Conservation (phyloP, 2,888 invertebrate genomes). For the Temnothorax rugatulus region DNA sequence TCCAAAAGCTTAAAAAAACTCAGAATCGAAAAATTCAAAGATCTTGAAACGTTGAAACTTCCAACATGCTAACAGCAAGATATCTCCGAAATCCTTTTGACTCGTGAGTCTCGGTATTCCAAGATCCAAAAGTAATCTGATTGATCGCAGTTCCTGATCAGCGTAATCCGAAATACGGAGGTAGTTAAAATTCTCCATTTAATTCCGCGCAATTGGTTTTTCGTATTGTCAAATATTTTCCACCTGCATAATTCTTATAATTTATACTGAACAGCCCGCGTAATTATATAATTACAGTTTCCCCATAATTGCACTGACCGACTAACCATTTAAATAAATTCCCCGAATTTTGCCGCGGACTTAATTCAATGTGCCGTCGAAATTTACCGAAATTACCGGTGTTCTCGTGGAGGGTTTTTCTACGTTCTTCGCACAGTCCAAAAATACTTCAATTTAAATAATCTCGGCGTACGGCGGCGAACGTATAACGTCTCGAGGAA, state of each 20-base stretch:
- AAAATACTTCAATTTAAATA: constrained; percentile 25
- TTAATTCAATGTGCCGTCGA: constrained; percentile 7
- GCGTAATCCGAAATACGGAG: not conserved
- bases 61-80: not conserved
- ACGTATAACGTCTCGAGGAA: constrained; percentile 10
- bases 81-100: constrained; percentile 12
- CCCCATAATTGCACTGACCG: constrained; percentile 3
- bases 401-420: not conserved
- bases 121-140: constrained; percentile 13
- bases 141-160: not conserved
- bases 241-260: constrained; percentile 13
- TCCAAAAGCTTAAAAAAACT: constrained; percentile 21
- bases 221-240: not conserved
- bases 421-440: not conserved
- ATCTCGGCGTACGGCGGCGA: not conserved
- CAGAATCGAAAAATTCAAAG: constrained; percentile 22
- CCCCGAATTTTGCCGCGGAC: not conserved
- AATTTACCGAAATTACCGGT: constrained; percentile 15
- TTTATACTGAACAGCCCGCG: not conserved
- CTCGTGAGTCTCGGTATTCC: not conserved
- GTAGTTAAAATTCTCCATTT: not conserved
- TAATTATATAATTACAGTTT: constrained; percentile 10
- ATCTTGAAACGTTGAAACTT: not conserved
- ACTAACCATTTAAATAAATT: constrained; percentile 7
- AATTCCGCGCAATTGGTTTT: constrained; percentile 5